Base-by-base conservation (phyloP, 2,113 vertebrate genomes). In the Gnathonemus longibarbis region DNA sequence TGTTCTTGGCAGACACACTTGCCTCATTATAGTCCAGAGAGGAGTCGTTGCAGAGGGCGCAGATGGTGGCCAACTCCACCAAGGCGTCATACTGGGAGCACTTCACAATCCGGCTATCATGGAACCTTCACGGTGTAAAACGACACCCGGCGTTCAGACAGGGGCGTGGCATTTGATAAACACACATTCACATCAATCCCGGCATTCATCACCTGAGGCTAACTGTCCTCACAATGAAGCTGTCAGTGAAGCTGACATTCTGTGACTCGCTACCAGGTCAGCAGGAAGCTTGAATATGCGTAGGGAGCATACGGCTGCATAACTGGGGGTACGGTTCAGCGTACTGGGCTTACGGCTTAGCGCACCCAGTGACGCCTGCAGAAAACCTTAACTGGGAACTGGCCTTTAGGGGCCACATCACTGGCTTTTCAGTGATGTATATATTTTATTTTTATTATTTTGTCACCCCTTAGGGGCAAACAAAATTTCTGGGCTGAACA, bases 1-100 rank as follows among this genome's bases (percentile, higher is more conserved):
- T 13, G 31, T 42, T 84, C 45, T 56, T 50, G 80, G 42, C 84
- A 11, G 52, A 13, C 15, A 9, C 50, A 66, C 96, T 92, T 90
- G 99, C 98, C 96, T 99, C 98, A 84, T 99, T 99, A 92, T 96
- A 99, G 95, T 99, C 98, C 96, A 99, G 94, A 5, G 98, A 99
- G 90, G 98, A 99, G 94, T 99, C 98, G 24, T 99, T 99, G 92
- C 98, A 99, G 88, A 99, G 95, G 0, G 98, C 98, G 91, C 98
- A 99, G 93, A 99, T 99, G 0, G 98, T 99, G 53, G 98, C 98
- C 89, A 99, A 90, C 94, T 99, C 98, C 93, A 99, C 96, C 88
- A 99, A 95, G 24, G 95, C 97, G 45, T 99, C 98, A 53, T 97
- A 97, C 13, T 97, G 95, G 39, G 87, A 97, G 91, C 94, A 94